Evolutionary conservation across 2,113 vertebrate species (phyloP).

Genomic region (Speoplatyrhinus poulsoni): DNA sequence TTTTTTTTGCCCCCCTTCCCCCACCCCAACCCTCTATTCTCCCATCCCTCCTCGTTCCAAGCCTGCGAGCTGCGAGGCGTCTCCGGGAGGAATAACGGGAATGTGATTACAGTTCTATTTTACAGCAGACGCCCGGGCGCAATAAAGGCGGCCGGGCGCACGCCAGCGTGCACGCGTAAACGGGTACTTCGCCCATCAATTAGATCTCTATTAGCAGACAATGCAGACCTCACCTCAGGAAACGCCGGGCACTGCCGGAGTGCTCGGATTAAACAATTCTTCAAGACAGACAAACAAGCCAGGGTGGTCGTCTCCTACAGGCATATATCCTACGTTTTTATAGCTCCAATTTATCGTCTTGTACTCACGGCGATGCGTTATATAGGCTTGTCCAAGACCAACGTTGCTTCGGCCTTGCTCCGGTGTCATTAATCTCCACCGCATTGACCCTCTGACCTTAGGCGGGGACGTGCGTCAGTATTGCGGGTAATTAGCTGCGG

Average conservation of each 20-base stretch:
- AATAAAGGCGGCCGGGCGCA: slow-evolving; percentile 87
- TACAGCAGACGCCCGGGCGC: slow-evolving; percentile 97
- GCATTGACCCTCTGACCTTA: slow-evolving; percentile 62
- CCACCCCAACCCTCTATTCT: slow-evolving; percentile 13
- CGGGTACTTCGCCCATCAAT: slow-evolving; percentile 98
- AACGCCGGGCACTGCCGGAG: slow-evolving; percentile 80
- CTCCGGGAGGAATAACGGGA: slow-evolving; percentile 95
- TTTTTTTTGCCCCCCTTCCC: slow-evolving; percentile 70
- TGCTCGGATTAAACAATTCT: slow-evolving; percentile 87
- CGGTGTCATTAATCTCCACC: slow-evolving; percentile 58
- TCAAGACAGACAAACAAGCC: slow-evolving; percentile 79
- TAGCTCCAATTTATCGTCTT: slow-evolving; percentile 2
- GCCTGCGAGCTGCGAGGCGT: slow-evolving; percentile 78
- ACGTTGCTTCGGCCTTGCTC: slow-evolving; percentile 18
- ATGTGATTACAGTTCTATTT: slow-evolving; percentile 99
- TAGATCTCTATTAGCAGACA: slow-evolving; percentile 99
- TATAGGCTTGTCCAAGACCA: not conserved
- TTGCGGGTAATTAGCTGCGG: slow-evolving; percentile 57
- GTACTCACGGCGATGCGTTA: not conserved
- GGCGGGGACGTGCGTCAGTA: slow-evolving; percentile 69
- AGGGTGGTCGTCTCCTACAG: slow-evolving; percentile 67
- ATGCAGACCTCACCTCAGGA: slow-evolving; percentile 95
- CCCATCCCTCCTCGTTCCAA: slow-evolving; percentile 74
- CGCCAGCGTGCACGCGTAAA: slow-evolving; percentile 84
- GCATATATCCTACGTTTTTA: slow-evolving; percentile 5